phyloP scores from a whole-genome alignment of 2,888 invertebrate species.

The Ceraclea dissimilis region DNA sequence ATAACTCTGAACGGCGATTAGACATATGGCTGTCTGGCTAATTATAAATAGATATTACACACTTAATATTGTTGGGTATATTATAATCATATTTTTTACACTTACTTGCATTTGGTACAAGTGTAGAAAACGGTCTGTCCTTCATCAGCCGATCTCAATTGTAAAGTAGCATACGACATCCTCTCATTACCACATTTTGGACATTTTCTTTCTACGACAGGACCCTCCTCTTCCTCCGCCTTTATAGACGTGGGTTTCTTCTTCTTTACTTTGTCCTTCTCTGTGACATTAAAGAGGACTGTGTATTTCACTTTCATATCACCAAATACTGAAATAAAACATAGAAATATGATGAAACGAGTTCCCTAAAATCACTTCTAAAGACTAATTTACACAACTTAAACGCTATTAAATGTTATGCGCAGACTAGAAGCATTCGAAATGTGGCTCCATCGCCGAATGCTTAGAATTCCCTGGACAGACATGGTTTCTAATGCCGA shows the following conservation, averaged over 20 bases:
- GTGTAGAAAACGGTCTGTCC: conserved; percentile 98
- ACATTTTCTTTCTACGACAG: conserved; percentile 73
- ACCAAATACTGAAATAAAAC: conserved; percentile 51
- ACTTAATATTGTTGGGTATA: no score
- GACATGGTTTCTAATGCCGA: no score
- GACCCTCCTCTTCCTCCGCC: conserved; percentile 53
- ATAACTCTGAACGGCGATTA: no score
- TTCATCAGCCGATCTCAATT: conserved; percentile 96
- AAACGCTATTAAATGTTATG: not conserved
- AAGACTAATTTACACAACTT: not conserved
- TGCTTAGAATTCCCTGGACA: no score
- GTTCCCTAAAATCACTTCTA: conserved; percentile 2
- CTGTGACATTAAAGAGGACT: conserved; percentile 61
- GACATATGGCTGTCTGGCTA: no score
- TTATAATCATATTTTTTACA: no score
- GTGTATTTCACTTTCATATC: conserved; percentile 60
- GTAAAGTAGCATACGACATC: conserved; percentile 94
- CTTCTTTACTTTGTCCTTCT: conserved; percentile 27
- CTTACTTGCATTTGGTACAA: conserved; percentile 86
- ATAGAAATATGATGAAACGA: not conserved
- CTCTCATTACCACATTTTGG: conserved; percentile 81
- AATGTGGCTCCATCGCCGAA: no score
- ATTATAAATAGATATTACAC: no score
- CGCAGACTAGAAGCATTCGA: not conserved
- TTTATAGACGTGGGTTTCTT: conserved; percentile 6